Base-by-base conservation (phyloP, 2,888 invertebrate genomes). In the Deilephila elpenor region DNA sequence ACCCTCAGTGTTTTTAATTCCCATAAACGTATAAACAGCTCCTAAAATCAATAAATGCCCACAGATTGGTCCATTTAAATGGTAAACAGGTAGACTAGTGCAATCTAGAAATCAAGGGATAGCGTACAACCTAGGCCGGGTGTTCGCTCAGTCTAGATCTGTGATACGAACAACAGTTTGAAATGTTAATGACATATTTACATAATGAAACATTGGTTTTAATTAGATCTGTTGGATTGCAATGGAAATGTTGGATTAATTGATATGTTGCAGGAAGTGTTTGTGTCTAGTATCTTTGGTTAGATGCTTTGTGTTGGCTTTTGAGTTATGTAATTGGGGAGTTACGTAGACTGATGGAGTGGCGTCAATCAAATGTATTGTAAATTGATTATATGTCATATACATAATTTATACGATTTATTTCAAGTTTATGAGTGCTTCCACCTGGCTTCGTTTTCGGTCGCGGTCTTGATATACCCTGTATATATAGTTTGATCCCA, bases 161-260 rank as follows among this genome's bases (percentile, higher is more conserved):
- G 25, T 59, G 59, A 71, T 34, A 59, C 29, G 25, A 53, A 64
- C 64, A 51, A 64, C 64, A 51, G 20, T 71, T 71, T 20, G 44
- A 71, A 71, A 71, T 60, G 71, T 44, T 64, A 67, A 67, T 67
- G 67, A 67, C 67, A 51, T 60, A 71, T 71, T 71, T 37, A 71
- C 71, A 71, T 71, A 71, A 71, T 71, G 59, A 44, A 44, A 71
- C 71, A 71, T 71, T 34, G 59, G 71, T 71, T 71, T 71, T 71
- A 71, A 71, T 71, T 71, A 44, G 25, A 71, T 17, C 59, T 44
- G 37, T 20, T 71, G 67, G 44, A 51, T 51, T 64, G 60, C 29
- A 64, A 64, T 64, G 37, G 64, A 37, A 64, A 62, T 37, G 64
- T 37, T n/a, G 56, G 56, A 56, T 56, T 56, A 56, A 56, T 56